These are phyloP conservation scores for Emesis furor DNA, from an alignment of 2,888 invertebrate species.

Conservation along the genomic window DNA sequence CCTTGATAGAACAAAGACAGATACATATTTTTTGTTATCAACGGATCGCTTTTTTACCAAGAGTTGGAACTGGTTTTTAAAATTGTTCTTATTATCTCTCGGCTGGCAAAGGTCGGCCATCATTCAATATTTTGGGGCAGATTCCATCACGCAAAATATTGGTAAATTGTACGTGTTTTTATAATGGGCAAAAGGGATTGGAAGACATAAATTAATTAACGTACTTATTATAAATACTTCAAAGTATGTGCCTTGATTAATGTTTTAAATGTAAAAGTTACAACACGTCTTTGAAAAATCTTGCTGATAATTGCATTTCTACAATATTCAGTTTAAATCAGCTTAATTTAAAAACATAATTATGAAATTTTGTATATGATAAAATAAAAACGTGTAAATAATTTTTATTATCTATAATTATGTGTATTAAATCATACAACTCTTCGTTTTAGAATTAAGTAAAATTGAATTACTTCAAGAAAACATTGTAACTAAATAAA, in stretches of 20 bases:
- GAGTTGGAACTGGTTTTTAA: constrained; percentile 87
- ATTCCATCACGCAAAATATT: constrained; percentile 91
- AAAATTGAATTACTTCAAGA: too few relatives aligned
- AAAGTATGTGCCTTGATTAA: background rate
- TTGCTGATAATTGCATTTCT: too few relatives aligned
- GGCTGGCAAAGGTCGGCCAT: constrained; percentile 88
- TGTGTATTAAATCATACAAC: too few relatives aligned
- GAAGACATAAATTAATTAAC: constrained; percentile 1
- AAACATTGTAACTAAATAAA: too few relatives aligned
- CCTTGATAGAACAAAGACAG: constrained; percentile 72
- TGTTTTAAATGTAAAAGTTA: background rate
- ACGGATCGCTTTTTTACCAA: constrained; percentile 84
- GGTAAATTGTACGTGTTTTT: constrained; percentile 78
- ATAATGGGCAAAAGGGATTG: constrained; percentile 28
- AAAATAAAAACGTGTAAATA: too few relatives aligned
- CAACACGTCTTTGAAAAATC: too few relatives aligned
- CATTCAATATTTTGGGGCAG: constrained; percentile 87
- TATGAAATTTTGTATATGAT: too few relatives aligned
- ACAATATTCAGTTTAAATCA: too few relatives aligned
- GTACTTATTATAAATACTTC: background rate
- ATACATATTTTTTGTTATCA: constrained; percentile 85
- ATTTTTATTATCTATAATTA: too few relatives aligned
- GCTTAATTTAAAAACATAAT: too few relatives aligned
- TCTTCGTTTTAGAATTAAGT: too few relatives aligned
- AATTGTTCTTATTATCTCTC: constrained; percentile 90